These are phyloP conservation scores for Engystomops pustulosus DNA, from an alignment of 2,113 vertebrate genomes.

Conservation along the genomic window DNA sequence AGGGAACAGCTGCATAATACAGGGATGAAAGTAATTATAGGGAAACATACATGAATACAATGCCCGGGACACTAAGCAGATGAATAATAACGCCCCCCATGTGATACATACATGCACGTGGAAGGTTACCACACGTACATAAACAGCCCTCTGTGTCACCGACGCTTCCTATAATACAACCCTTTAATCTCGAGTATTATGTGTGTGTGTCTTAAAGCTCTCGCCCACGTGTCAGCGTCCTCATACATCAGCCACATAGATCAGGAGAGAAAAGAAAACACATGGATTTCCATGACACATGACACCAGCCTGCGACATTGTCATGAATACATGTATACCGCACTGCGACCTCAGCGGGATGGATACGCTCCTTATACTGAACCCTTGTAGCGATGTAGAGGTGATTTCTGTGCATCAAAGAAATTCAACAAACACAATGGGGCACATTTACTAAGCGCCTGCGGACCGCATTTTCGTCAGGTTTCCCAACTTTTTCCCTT, in stretches of 20 bases:
- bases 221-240: not conserved
- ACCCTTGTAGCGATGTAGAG: too few species aligned
- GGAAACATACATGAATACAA: not conserved
- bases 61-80: not conserved
- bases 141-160: not conserved
- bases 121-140: not conserved
- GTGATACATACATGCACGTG: not conserved
- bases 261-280: not conserved
- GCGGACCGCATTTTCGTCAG: too few species aligned
- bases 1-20: too few species aligned
- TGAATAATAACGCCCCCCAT: not conserved
- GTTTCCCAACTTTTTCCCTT: too few species aligned
- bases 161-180: not conserved
- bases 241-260: not conserved
- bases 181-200: not conserved
- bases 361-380: too few species aligned
- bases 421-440: too few species aligned
- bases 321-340: not conserved
- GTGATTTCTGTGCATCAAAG: too few species aligned
- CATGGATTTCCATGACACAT: not conserved
- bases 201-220: not conserved
- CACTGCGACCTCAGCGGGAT: not conserved
- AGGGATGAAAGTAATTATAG: too few species aligned
- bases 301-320: not conserved
- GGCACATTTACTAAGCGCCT: too few species aligned